Percentiles rank a stretch among this genome's conserved stretches.
Evolutionary conservation across 1,140 invertebrate species (phyloP).

Genomic region (Caenorhabditis brenneri): DNA sequence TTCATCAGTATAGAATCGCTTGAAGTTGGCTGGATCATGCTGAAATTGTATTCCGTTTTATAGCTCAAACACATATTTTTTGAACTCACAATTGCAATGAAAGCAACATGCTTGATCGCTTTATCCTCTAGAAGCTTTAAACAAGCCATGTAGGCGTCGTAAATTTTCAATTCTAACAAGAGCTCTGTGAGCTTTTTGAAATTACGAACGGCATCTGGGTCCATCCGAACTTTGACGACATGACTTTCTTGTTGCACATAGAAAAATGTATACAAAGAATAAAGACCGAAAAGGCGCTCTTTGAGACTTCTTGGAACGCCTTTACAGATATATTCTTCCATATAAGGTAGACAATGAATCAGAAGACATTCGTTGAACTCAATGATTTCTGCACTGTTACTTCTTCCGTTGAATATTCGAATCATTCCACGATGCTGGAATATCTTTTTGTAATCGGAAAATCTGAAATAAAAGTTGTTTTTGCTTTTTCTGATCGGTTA

Average conservation of each 20-base stretch:
- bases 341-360: neutral
- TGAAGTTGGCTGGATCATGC: slow-evolving; percentile 6
- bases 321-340: neutral
- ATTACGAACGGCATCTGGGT: neutral
- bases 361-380: slow-evolving; percentile 8
- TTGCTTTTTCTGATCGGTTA: neutral
- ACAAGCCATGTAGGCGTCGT: slow-evolving; percentile 1
- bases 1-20: neutral
- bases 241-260: neutral
- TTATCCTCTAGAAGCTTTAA: neutral
- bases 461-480: neutral
- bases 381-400: slow-evolving; percentile 9
- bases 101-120: neutral
- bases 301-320: neutral
- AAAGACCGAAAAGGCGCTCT: neutral
- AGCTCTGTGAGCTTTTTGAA: neutral
- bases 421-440: slow-evolving; percentile 1
- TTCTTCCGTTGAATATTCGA: neutral
- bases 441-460: neutral
- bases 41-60: neutral
- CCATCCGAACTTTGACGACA: slow-evolving; percentile 17
- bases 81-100: neutral
- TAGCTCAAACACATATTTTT: neutral
- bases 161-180: neutral
- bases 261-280: slow-evolving; percentile 9